Percentiles rank a stretch among this genome's conserved stretches.
Evolutionary conservation across 2,888 invertebrate species (phyloP).

Genomic region (Scaptomyza flava): DNA sequence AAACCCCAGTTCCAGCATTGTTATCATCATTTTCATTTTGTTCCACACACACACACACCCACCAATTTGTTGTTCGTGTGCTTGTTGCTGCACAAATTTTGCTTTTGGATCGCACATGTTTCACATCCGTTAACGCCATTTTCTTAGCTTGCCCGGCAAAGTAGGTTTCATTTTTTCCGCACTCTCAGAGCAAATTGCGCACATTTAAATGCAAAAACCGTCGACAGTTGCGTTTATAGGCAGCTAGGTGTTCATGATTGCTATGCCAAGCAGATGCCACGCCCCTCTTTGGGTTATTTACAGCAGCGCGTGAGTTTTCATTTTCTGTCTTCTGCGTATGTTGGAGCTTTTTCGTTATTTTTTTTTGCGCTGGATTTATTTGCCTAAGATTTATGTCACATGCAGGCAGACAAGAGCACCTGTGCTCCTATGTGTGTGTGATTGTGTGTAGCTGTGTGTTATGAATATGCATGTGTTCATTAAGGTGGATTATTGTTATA

Average conservation of each 20-base stretch:
- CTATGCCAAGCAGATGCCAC: constrained; percentile 32
- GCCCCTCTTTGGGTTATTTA: constrained; percentile 54
- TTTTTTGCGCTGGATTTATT: constrained; percentile 57
- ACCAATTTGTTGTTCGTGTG: constrained; percentile 10
- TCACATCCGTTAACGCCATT: constrained; percentile 66
- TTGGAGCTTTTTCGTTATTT: constrained; percentile 21
- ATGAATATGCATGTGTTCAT: constrained; percentile 79
- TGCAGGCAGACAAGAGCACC: constrained; percentile 44
- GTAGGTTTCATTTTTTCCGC: constrained; percentile 50
- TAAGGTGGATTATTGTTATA: constrained; percentile 68
- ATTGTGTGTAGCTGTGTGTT: constrained; percentile 34
- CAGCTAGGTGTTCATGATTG: constrained; percentile 72
- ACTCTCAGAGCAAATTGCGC: constrained; percentile 60
- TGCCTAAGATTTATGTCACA: constrained; percentile 73
- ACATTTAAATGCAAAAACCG: constrained; percentile 76
- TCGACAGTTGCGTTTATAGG: constrained; percentile 62
- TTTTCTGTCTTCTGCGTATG: constrained; percentile 62
- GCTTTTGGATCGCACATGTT: constrained; percentile 63
- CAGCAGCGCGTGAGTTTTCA: constrained; percentile 62
- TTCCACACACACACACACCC: constrained; percentile 39
- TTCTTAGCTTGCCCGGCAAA: constrained; percentile 47
- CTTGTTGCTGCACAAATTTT: constrained; percentile 33
- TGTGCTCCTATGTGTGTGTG: constrained; percentile 5
- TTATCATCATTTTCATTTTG: constrained; percentile 73
- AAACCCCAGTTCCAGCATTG: constrained; percentile 56